Conservation (phyloP, 2,113 vertebrate genomes). For the Hucho hucho region DNA sequence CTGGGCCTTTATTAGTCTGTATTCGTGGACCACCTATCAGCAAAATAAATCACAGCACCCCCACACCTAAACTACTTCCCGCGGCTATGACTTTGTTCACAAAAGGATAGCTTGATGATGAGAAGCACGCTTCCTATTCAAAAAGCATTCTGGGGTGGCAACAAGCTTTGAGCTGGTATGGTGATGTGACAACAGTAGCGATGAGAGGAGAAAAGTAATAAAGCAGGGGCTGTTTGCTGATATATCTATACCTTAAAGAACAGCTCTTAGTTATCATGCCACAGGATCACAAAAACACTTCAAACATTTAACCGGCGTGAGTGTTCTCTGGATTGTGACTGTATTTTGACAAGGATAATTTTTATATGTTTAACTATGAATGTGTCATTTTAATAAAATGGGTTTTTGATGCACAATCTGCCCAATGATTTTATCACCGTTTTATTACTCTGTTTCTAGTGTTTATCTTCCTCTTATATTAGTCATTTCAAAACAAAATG, state of each 20-base stretch:
- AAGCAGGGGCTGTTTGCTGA: slow-evolving; percentile 23
- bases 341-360: neutral
- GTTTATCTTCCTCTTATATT: slow-evolving; percentile 36
- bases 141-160: slow-evolving; percentile 43
- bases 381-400: neutral
- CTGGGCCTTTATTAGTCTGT: too few relatives aligned
- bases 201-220: slow-evolving; percentile 38
- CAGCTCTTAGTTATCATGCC: neutral
- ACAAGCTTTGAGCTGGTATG: slow-evolving; percentile 47
- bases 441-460: slow-evolving; percentile 21
- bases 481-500: neutral
- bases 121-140: slow-evolving; percentile 43
- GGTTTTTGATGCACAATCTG: neutral
- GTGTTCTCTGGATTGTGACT: neutral
- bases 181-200: slow-evolving; percentile 34
- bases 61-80: too few relatives aligned
- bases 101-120: slow-evolving; percentile 58
- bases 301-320: neutral
- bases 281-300: neutral
- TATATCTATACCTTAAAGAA: slow-evolving; percentile 17
- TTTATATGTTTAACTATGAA: too few relatives aligned
- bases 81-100: slow-evolving; percentile 47
- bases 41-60: too few relatives aligned
- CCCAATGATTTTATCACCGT: neutral
- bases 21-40: too few relatives aligned